Evolutionary conservation across 2,797 vertebrate genomes (phyloP).

Genomic region (Halcyon badia): DNA sequence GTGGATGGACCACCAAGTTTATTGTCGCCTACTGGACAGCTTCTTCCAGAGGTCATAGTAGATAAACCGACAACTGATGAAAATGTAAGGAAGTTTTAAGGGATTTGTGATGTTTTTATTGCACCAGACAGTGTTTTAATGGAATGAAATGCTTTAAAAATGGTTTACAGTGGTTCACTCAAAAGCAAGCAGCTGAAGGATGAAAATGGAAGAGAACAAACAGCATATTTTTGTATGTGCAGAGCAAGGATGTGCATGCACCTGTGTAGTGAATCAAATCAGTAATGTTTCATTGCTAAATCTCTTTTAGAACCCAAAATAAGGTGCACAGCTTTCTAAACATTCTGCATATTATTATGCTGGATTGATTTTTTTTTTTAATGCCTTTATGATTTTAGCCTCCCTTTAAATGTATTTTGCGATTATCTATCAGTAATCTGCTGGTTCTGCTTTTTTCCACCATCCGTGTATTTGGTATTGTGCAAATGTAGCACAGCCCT

Average conservation of each 20-base stretch:
- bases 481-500: neutral
- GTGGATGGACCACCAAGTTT: constrained; percentile 85
- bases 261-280: neutral
- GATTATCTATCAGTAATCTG: neutral
- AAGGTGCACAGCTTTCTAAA: neutral
- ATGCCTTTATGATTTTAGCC: neutral
- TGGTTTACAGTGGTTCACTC: neutral
- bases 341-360: neutral
- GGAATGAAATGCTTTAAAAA: constrained; percentile 28
- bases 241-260: neutral
- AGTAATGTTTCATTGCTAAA: neutral
- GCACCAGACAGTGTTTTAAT: constrained; percentile 6
- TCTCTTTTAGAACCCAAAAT: neutral
- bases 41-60: constrained; percentile 91
- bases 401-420: neutral
- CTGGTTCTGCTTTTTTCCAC: neutral
- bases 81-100: constrained; percentile 88
- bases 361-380: neutral
- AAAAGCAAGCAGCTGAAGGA: neutral
- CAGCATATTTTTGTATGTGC: neutral
- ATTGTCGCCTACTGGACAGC: constrained; percentile 86
- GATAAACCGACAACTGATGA: constrained; percentile 89
- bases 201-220: neutral
- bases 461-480: neutral
- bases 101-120: constrained; percentile 46